These are phyloP conservation scores for Pterobdella sp. DNA, from an alignment of 2,888 invertebrate genomes.

Conservation along the genomic window DNA sequence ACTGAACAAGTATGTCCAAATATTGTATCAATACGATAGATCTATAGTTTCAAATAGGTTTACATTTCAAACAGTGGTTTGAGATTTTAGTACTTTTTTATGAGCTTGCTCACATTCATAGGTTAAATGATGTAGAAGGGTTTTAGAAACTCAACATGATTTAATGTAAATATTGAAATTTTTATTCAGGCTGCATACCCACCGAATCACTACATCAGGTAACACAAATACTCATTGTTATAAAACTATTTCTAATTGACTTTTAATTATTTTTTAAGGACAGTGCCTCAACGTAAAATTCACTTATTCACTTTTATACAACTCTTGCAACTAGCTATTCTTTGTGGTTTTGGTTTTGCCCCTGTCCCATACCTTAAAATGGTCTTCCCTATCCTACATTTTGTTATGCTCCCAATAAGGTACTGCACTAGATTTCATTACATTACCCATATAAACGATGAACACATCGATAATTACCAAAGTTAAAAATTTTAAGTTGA, in stretches of 20 bases:
- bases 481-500: too few species aligned
- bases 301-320: slow-evolving; percentile 53
- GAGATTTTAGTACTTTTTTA: too few species aligned
- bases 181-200: slow-evolving; percentile 53
- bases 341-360: slow-evolving; percentile 54
- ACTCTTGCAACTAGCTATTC: slow-evolving; percentile 51
- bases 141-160: too few species aligned
- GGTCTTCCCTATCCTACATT: slow-evolving; percentile 57
- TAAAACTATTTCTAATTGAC: slow-evolving; percentile 52
- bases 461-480: too few species aligned
- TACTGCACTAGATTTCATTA: too few species aligned
- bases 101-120: too few species aligned
- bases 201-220: slow-evolving; percentile 54
- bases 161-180: background rate
- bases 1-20: slow-evolving; percentile 54
- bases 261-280: slow-evolving; percentile 55
- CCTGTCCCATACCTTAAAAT: slow-evolving; percentile 57
- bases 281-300: slow-evolving; percentile 54
- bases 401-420: slow-evolving; percentile 54
- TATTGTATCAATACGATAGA: background rate
- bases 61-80: too few species aligned
- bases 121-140: too few species aligned
- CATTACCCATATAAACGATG: too few species aligned
- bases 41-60: too few species aligned
- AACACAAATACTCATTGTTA: background rate